Conservation (phyloP, 2,797 vertebrate genomes). For the Molossus molossus region DNA sequence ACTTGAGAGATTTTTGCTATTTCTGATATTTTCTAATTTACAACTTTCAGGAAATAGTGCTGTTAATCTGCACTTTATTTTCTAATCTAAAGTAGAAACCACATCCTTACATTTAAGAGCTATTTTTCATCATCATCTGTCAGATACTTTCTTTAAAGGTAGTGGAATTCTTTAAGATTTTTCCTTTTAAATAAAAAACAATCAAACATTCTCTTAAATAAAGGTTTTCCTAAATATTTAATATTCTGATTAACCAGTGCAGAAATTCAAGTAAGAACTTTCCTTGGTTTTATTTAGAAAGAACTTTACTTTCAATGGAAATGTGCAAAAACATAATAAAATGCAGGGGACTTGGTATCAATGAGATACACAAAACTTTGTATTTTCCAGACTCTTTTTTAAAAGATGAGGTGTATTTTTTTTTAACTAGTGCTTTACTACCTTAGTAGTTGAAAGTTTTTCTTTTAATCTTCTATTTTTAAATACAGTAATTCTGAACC, state of each 20-base stretch:
- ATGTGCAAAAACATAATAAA: constrained; percentile 60
- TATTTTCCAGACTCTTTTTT: constrained; percentile 51
- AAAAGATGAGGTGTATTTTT: constrained; percentile 57
- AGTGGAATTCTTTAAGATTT: constrained; percentile 38
- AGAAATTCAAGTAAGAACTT: constrained; percentile 46
- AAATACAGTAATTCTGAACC: constrained; percentile 60
- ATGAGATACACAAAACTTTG: constrained; percentile 2
- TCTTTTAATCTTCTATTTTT: constrained; percentile 60
- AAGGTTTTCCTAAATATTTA: not conserved
- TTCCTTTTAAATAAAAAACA: constrained; percentile 49
- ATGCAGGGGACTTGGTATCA: not conserved
- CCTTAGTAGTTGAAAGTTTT: not conserved
- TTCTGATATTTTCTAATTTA: constrained; percentile 58
- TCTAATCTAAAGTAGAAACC: constrained; percentile 14
- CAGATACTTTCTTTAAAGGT: constrained; percentile 43
- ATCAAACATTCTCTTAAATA: constrained; percentile 41
- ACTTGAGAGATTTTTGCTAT: constrained; percentile 57
- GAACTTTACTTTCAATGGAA: constrained; percentile 24
- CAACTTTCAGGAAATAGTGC: not conserved
- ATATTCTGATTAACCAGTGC: not conserved
- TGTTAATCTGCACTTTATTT: constrained; percentile 57
- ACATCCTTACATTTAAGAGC: constrained; percentile 32
- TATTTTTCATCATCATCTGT: constrained; percentile 49
- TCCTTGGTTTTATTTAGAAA: constrained; percentile 44
- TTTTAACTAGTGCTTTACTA: constrained; percentile 25